Percentiles rank a stretch among this genome's conserved stretches.
phyloP scores from a whole-genome alignment of 2,113 vertebrate genomes.

The Pterocles burchelli region DNA sequence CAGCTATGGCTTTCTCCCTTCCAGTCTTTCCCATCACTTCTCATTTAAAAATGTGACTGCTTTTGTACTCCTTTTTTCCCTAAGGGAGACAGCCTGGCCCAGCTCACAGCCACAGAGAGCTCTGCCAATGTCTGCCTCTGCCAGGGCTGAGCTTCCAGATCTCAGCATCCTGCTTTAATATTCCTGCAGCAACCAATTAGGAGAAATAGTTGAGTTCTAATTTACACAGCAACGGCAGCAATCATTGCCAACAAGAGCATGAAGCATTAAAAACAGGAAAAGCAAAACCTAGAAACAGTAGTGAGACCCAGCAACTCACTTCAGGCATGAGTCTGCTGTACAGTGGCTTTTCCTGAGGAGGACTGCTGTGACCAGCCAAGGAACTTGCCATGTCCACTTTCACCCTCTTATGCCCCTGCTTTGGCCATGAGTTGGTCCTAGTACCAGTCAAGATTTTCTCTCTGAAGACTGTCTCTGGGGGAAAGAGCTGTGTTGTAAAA shows the following conservation, averaged over 20 bases:
- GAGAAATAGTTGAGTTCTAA: neutral
- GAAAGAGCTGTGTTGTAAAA: neutral
- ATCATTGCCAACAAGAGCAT: neutral
- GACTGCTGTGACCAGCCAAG: neutral
- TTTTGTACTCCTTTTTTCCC: neutral
- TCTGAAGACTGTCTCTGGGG: neutral
- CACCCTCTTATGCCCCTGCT: neutral
- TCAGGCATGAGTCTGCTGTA: rapidly evolving
- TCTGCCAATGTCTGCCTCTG: neutral
- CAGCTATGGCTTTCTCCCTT: neutral
- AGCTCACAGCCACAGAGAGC: neutral
- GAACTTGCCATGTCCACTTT: neutral
- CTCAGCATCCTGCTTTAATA: neutral
- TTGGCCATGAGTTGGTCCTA: neutral
- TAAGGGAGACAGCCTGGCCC: neutral
- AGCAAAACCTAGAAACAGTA: neutral
- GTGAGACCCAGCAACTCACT: neutral
- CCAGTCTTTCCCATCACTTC: neutral
- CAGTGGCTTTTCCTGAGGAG: neutral
- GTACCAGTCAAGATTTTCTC: neutral
- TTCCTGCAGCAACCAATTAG: neutral
- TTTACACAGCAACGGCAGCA: neutral
- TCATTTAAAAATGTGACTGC: neutral
- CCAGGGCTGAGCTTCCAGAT: neutral
- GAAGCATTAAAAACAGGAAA: neutral